Evolutionary conservation across 2,113 vertebrate genomes (phyloP).

Genomic region (Rhinichthys klamathensis): DNA sequence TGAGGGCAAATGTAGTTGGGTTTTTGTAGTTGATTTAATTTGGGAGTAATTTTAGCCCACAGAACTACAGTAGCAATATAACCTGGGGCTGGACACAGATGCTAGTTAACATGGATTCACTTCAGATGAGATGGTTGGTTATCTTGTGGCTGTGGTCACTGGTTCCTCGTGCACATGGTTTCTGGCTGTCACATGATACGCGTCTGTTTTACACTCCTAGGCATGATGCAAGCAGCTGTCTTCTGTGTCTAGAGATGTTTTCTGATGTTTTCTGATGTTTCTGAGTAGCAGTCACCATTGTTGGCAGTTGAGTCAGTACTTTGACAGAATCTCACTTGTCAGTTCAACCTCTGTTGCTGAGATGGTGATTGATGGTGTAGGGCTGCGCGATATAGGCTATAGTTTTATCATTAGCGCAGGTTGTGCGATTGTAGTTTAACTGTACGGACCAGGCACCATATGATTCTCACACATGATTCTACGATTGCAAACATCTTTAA

Average conservation of each 20-base stretch:
- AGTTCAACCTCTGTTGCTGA: slow-evolving; percentile 8
- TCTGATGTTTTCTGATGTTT: neutral
- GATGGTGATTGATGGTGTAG: slow-evolving; percentile 18
- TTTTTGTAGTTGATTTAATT: slow-evolving; percentile 2
- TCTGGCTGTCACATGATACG: neutral
- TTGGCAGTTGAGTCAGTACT: slow-evolving; percentile 6
- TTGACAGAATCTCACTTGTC: slow-evolving; percentile 23
- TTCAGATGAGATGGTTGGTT: neutral
- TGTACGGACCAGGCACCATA: too few species aligned
- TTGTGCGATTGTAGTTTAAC: too few species aligned
- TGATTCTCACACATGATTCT: too few species aligned
- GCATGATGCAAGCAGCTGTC: neutral
- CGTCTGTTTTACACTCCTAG: slow-evolving; percentile 1
- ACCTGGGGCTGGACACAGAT: slow-evolving; percentile 25
- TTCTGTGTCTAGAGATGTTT: neutral
- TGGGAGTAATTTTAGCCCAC: neutral
- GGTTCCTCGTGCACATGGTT: slow-evolving; percentile 16
- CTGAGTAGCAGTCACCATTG: neutral
- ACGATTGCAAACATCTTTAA: too few species aligned
- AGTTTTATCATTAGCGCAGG: too few species aligned
- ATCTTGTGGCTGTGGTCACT: neutral
- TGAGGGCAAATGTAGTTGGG: neutral
- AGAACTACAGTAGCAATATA: neutral
- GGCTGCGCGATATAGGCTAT: too few species aligned
- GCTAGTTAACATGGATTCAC: slow-evolving; percentile 29